Conservation (phyloP, 1,140 invertebrate species). For the Hylaeus volcanicus region DNA sequence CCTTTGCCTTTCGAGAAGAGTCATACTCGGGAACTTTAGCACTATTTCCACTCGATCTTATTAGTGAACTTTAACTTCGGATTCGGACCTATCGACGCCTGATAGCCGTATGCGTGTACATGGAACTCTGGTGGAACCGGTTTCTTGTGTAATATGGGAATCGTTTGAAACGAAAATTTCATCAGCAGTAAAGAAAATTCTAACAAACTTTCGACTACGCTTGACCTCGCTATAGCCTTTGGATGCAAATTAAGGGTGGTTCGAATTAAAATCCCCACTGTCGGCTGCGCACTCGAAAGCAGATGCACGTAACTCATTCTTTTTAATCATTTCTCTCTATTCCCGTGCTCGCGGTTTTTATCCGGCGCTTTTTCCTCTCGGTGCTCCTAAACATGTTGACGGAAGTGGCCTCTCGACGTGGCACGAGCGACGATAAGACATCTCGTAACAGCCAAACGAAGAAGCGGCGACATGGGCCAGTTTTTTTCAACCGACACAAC, state of each 20-base stretch:
- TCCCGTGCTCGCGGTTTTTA: neutral
- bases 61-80: too few relatives aligned
- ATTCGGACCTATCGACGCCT: too few relatives aligned
- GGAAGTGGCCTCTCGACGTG: conserved; percentile 46
- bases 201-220: neutral
- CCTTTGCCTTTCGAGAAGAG: too few relatives aligned
- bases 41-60: too few relatives aligned
- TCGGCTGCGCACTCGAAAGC: neutral
- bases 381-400: conserved; percentile 35
- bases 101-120: too few relatives aligned
- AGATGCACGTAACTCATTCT: conserved; percentile 4
- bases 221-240: neutral
- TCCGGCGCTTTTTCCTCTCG: conserved; percentile 28
- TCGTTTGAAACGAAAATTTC: too few relatives aligned
- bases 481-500: neutral
- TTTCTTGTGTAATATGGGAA: neutral
- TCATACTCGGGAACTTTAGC: too few relatives aligned
- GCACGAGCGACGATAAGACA: conserved; percentile 46
- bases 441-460: neutral
- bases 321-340: conserved; percentile 36
- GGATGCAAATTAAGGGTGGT: neutral
- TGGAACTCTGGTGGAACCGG: too few relatives aligned
- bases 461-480: conserved; percentile 1
- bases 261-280: neutral
- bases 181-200: neutral